Evolutionary conservation across 2,797 vertebrate genomes (phyloP), one percentile per base, ranked within the genome.

Genomic region (Cottoperca gobio): DNA sequence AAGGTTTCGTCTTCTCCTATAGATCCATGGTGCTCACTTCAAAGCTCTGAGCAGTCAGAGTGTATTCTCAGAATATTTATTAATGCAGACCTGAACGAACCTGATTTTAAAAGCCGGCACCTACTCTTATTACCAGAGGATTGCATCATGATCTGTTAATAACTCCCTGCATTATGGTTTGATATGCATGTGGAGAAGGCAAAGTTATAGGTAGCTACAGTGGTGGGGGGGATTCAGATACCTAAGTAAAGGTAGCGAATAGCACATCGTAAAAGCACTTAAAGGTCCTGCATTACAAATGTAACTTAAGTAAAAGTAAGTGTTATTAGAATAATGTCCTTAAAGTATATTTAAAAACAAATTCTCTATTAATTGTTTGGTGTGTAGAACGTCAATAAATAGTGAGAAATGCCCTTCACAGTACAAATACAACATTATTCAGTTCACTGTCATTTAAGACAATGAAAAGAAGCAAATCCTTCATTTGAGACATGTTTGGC

Each of bases 1-100:
- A 83, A 87, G 73, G 3, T 69, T 74, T 60, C 48, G 19, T 49
- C 69, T 55, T 67, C 59, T 74, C 73, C 48, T 58, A 31, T 50
- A 40, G 17, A 45, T 64, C 11, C 48, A 13, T 4, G 31, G n/a
- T 17, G n/a, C n/a, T 28, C 79, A 67, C 79, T 77, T 86, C 81
- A 87, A 84, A 81, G 82, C 67, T 64, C 48, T 11, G 50, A 70
- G 48, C 54, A 28, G 39, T n/a, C 12, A 59, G 59, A 39, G 66
- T 61, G 37, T 66, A 54, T 73, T 59, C 77, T 74, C 48, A 43
- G 69, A 76, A 82, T 86, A 89, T 81, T 66, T 81, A 78, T 70
- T 61, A 71, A 64, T 82, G 23, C 75, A 68, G 42, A 45, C 31
- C 28, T 49, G 52, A 55, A 73, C 77, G 76, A 71, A 77, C 69